Percentiles rank a stretch among this genome's conserved stretches.
Evolutionary conservation across 2,888 invertebrate genomes (phyloP).

Genomic region (Leptinotarsa peninsularis): DNA sequence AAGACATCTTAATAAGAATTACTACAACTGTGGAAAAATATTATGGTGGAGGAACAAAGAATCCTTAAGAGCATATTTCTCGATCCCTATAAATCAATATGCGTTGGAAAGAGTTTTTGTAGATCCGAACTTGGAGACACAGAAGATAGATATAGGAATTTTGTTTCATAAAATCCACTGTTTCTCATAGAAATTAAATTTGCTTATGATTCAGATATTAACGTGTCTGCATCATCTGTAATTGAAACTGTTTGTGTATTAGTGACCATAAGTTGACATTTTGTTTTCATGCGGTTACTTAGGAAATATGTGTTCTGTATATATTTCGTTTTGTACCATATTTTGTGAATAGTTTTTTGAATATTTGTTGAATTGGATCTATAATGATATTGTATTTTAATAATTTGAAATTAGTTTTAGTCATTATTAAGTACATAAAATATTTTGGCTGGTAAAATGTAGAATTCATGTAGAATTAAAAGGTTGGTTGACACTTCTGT

Average conservation of each 20-base stretch:
- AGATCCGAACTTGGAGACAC: background rate
- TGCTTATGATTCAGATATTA: too few species aligned
- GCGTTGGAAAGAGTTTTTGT: background rate
- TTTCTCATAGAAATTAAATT: too few species aligned
- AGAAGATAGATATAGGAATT: too few species aligned
- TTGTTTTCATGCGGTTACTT: background rate
- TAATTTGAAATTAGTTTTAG: constrained; percentile 39
- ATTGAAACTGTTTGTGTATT: too few species aligned
- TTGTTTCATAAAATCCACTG: too few species aligned
- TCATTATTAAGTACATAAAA: constrained; percentile 36
- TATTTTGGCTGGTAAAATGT: constrained; percentile 46
- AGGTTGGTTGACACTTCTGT: constrained; percentile 25
- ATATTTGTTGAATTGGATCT: constrained; percentile 27
- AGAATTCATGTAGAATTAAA: constrained; percentile 39
- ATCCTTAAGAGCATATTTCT: too few species aligned
- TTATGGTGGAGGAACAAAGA: too few species aligned
- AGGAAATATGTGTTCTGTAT: background rate
- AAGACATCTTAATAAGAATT: background rate
- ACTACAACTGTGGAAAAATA: too few species aligned
- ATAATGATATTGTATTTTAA: constrained; percentile 36
- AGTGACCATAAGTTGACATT: background rate
- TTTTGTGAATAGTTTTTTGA: constrained; percentile 16
- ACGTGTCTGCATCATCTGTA: too few species aligned
- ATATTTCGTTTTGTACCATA: constrained; percentile 28
- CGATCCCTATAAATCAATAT: too few species aligned